Percentiles rank a stretch among this genome's conserved stretches.
These are phyloP conservation scores for Hirtodrosophila histrioides DNA, from an alignment of 2,888 invertebrate species.

Conservation along the genomic window DNA sequence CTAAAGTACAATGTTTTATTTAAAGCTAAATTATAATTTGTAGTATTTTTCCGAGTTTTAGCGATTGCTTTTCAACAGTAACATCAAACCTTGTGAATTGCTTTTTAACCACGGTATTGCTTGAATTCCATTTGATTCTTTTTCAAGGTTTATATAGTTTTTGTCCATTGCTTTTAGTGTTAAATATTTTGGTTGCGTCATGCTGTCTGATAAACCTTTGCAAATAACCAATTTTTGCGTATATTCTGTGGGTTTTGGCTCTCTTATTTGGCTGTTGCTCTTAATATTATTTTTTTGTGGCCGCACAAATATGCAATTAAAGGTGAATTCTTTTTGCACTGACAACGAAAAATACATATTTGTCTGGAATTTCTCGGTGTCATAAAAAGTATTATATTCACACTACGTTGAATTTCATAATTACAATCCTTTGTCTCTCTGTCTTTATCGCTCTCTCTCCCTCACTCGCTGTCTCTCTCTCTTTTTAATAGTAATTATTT, in stretches of 20 bases:
- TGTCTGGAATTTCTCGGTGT: slow-evolving; percentile 21
- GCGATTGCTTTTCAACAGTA: too few species aligned
- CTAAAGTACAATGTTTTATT: too few species aligned
- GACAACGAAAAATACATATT: background rate
- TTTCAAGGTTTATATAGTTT: slow-evolving; percentile 17
- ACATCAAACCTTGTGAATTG: slow-evolving; percentile 1
- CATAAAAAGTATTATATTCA: slow-evolving; percentile 50
- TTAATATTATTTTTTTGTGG: slow-evolving; percentile 32
- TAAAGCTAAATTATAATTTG: too few species aligned
- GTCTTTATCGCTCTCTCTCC: background rate
- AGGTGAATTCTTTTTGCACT: slow-evolving; percentile 11
- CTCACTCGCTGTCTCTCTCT: slow-evolving; percentile 6
- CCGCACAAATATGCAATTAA: slow-evolving; percentile 52
- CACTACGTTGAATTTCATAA: slow-evolving; percentile 55
- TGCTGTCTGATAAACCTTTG: slow-evolving; percentile 32
- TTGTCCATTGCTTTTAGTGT: slow-evolving; percentile 24
- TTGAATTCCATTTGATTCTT: slow-evolving; percentile 6
- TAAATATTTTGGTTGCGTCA: slow-evolving; percentile 35
- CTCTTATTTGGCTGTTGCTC: slow-evolving; percentile 5
- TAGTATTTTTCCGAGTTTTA: too few species aligned
- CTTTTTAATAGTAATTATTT: slow-evolving; percentile 19
- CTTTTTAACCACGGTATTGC: slow-evolving; percentile 17
- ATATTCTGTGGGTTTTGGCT: slow-evolving; percentile 2
- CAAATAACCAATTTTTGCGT: slow-evolving; percentile 42
- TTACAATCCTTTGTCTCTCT: slow-evolving; percentile 25